phyloP scores from a whole-genome alignment of 2,113 vertebrate species.

The Hemibagrus wyckioides region DNA sequence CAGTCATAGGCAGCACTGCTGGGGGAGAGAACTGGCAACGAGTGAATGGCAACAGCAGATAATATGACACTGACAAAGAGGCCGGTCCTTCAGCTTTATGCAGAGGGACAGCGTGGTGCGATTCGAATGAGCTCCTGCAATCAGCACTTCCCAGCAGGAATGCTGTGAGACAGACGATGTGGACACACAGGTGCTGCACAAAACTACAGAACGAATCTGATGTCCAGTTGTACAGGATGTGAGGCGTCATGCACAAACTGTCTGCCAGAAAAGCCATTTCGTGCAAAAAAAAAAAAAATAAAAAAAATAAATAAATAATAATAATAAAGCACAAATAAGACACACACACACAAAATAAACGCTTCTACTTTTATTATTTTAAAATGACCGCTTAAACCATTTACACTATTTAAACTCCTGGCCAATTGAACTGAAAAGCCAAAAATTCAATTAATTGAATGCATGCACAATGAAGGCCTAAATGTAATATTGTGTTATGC shows the following conservation, averaged over 20 bases:
- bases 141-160: slow-evolving; percentile 23
- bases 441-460: background rate
- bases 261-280: background rate
- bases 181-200: slow-evolving; percentile 23
- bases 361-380: background rate
- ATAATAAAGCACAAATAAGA: no score
- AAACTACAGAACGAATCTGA: background rate
- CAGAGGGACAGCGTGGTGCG: slow-evolving; percentile 22
- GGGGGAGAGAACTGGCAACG: slow-evolving; percentile 40
- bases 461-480: no score
- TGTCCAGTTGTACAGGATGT: background rate
- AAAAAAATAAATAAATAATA: background rate
- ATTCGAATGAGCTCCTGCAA: slow-evolving; percentile 37
- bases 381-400: background rate
- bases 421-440: background rate
- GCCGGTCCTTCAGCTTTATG: slow-evolving; percentile 30
- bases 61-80: slow-evolving; percentile 43
- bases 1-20: slow-evolving; percentile 46
- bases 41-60: slow-evolving; percentile 31
- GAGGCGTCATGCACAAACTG: background rate
- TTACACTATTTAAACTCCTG: background rate
- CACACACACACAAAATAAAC: background rate
- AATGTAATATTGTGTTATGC: background rate
- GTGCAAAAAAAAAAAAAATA: slow-evolving; percentile 3
- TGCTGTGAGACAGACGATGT: background rate